Evolutionary conservation across 2,888 invertebrate species (phyloP), one percentile per base, ranked within the genome.

Genomic region (Malthinus seriepunctatus): DNA sequence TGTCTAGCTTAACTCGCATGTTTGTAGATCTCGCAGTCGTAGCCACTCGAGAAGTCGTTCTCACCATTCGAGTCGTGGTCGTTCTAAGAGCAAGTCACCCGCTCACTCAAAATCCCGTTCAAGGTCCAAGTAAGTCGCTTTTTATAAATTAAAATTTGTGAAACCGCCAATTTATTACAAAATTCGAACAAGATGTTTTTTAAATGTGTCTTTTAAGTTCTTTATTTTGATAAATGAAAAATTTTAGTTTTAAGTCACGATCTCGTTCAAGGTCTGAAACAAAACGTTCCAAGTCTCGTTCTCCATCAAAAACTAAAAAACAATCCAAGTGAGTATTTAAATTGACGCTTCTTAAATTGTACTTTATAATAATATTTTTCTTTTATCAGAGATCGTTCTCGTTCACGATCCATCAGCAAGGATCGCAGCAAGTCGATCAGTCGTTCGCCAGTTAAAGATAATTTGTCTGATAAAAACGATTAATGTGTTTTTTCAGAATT

Each of bases 71-170:
- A 82, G 80, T 56, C 80, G 81, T 51, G 80, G 80, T 44, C 79
- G 69, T 56, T 75, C 80, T 48, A 88, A 88, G 80, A 87, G 85
- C 75, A 91, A 90, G 82, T 90, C 89, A 49, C 88, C 89, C 42
- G 89, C 85, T 11, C 84, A 81, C 72, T 84, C 86, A 53, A 91
- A 91, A 76, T 91, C 91, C 33, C 86, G 88, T 58, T 91, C 91
- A 34, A 86, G 88, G 62, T 91, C 91, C 67, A 88, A 88, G 89
- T 89, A 77, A 86, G 88, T 84, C 45, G 4, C 15, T 7, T 10
- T 8, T 10, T 31, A 33, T 34, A 35, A 14, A 15, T 3, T 39
- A 9, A 39, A 31, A 15, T 11, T 6, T 7, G 9, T 32, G 32
- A 37, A 23, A 10, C 15, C 14, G 23, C 34, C 32, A 12, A 12